A percentile compares a stretch with the other conserved stretches of the same genome.
These are phyloP conservation scores for Antheraea yamamai DNA, from an alignment of 2,888 invertebrate species.

Conservation along the genomic window DNA sequence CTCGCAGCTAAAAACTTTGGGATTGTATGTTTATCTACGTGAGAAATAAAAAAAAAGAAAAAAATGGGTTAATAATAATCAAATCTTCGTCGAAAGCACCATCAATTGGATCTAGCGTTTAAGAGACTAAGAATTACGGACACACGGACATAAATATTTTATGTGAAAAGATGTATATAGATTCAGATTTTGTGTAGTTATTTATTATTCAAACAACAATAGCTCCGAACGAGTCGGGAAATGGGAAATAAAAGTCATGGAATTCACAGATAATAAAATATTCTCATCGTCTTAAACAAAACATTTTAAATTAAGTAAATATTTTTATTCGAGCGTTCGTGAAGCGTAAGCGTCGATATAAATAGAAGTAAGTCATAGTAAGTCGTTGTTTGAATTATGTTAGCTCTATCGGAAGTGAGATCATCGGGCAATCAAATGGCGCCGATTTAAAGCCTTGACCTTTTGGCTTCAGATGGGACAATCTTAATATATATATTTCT, in stretches of 20 bases:
- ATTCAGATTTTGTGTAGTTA: neutral
- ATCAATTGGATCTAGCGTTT: too few relatives aligned
- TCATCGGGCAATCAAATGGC: neutral
- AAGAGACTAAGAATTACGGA: too few relatives aligned
- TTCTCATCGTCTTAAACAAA: neutral
- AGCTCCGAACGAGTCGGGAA: neutral
- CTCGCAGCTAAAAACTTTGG: too few relatives aligned
- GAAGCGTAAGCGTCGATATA: slow-evolving; percentile 2
- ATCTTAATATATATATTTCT: too few relatives aligned
- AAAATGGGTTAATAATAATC: too few relatives aligned
- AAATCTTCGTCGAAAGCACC: too few relatives aligned
- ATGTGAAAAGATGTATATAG: neutral
- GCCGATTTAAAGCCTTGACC: neutral
- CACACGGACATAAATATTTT: too few relatives aligned
- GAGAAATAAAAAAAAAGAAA: too few relatives aligned
- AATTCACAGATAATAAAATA: neutral
- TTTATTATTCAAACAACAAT: neutral
- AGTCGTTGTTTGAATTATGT: slow-evolving; percentile 3
- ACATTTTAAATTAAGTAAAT: neutral
- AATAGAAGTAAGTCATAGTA: neutral
- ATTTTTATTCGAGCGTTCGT: neutral
- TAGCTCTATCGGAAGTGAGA: neutral
- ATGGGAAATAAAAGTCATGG: neutral
- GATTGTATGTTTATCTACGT: too few relatives aligned
- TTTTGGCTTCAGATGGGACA: neutral